Base-by-base conservation (phyloP, 2,888 invertebrate genomes). In the Eupithecia centaureata region DNA sequence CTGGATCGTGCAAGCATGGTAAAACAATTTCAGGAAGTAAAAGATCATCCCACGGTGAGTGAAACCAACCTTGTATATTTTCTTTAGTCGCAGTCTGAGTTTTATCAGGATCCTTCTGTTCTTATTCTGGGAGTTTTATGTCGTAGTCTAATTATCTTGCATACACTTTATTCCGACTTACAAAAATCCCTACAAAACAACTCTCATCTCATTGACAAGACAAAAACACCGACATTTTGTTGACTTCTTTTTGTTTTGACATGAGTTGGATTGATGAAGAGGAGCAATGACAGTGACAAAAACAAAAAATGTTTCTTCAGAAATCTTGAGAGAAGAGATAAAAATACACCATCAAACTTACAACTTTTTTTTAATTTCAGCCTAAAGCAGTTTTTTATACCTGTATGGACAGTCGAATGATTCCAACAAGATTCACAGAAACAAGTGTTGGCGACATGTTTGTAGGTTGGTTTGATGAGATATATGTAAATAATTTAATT, bases 391-490 rank as follows among this genome's bases (percentile, higher is more conserved):
- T 99, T 72, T 98, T 99, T 94, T 98, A 99, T 91, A 98, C 98
- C 54, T 99, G 99, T 89, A 99, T 99, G 96, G 99, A 99, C 95
- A 98, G 98, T 88, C 95, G 99, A 91, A 98, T 99, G 97, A 96
- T 99, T 79, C 98, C 99, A 28, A 98, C 99, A 68, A 95, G 98
- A 86, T 98, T 99, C 88, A 98, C 98, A 65, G 97, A 98, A 94
- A 98, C 98, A 65, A 96, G 98, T 89, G 97, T 99, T 73, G 99
- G 99, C 57, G 99, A 99, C 88, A 98, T 99, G 98, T 99, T 99
- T 94, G 97, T 99, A 79, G 97, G 97, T 97, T 92, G 82, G 94
- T 88, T 30, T 77, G 61, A 65, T 12, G 7, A 15, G n/a, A 18
- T 25, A 25, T 10, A 10, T 4, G 10, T 51, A 51, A 25, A 12